Evolutionary conservation across 2,888 invertebrate genomes (phyloP), one percentile per base, ranked within the genome.

Genomic region (Exephanes ischioxanthus): DNA sequence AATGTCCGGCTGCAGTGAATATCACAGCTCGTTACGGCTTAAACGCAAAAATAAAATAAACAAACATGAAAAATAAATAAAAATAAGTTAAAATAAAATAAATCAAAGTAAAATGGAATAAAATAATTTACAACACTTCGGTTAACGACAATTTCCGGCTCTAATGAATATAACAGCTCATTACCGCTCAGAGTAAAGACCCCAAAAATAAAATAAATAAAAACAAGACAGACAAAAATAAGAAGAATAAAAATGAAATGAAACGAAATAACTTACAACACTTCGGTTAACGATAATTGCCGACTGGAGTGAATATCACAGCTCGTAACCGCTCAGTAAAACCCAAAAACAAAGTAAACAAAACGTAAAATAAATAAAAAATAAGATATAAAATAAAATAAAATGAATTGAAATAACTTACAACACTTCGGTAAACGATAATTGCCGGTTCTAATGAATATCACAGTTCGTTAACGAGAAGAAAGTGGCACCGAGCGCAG

Each of bases 401-500:
- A 22, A 19, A 58, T 58, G 2, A 58, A 58, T 14, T 14, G 45
- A 68, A 70, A 51, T 70, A 14, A 14, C 41, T 9, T n/a, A 6
- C 3, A 66, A 37, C n/a, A 37, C 16, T 63, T 16, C 30, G 37
- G 37, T 33, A 9, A 41, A 41, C 41, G 41, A 41, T 41, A 41
- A 41, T 41, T 41, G 41, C 7, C 41, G 41, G 9, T 9, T 41
- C 41, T 55, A 6, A 55, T 19, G 55, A 19, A 9, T 9, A 55
- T 55, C 19, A 22, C 26, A 58, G 22, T 22, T 22, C 58, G 58
- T 26, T 58, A 58, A 14, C 11, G 22, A 11, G 14, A 58, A 26
- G 58, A 58, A 58, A 58, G 58, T 58, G 58, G 58, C 26, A 58
- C 4, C 58, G 22, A 58, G 58, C 19, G 11, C 30, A 33, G 63